Evolutionary conservation across 2,113 vertebrate genomes (phyloP).

Genomic region (Picathartes gymnocephalus): DNA sequence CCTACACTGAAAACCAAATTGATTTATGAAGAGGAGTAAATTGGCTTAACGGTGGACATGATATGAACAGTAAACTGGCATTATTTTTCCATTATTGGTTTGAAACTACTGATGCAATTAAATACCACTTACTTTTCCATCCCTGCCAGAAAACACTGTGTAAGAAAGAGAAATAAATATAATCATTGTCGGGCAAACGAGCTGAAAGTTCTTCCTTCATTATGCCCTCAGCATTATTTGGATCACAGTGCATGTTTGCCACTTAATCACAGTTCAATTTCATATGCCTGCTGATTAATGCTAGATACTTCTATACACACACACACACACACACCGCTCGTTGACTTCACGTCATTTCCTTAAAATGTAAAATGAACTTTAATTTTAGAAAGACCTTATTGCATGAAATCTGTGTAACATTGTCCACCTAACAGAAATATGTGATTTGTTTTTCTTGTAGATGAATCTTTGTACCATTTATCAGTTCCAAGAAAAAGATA

Average conservation of each 20-base stretch:
- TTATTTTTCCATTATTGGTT: neutral
- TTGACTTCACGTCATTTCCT: neutral
- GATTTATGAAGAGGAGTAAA: slow-evolving; percentile 6
- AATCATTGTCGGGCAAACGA: neutral
- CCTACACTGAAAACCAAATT: neutral
- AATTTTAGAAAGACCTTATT: neutral
- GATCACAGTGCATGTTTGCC: neutral
- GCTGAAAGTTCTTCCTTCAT: neutral
- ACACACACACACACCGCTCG: accelerated
- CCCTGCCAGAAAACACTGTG: neutral
- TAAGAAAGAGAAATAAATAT: neutral
- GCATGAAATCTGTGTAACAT: neutral
- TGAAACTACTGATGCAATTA: slow-evolving; percentile 13
- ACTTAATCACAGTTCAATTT: neutral
- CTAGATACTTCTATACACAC: neutral
- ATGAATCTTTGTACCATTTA: neutral
- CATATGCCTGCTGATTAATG: neutral
- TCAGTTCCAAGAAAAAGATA: neutral
- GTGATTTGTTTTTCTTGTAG: neutral
- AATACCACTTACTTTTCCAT: neutral
- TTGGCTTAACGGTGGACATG: neutral
- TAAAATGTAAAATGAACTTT: neutral
- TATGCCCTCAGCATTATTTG: neutral
- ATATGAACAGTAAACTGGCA: neutral
- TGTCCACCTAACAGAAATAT: neutral